These are phyloP conservation scores for Burhinus bistriatus DNA, from an alignment of 2,113 vertebrate genomes.

Conservation along the genomic window DNA sequence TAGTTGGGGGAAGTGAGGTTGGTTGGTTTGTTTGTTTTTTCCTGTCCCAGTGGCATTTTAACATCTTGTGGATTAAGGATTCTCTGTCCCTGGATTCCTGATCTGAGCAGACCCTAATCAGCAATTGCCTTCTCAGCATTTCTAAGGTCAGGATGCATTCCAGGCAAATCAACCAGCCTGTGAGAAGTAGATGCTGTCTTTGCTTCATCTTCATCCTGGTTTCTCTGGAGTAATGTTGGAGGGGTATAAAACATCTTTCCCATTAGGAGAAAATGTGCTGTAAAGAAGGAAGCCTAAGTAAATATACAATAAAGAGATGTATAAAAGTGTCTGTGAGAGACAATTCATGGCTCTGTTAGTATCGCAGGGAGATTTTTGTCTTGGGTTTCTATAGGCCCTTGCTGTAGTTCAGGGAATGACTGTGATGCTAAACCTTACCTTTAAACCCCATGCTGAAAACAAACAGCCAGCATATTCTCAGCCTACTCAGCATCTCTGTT, in stretches of 20 bases:
- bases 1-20: neutral
- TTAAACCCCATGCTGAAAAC: constrained; percentile 30
- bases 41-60: neutral
- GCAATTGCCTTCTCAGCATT: neutral
- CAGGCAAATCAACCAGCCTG: neutral
- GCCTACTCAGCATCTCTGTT: constrained; percentile 27
- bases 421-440: neutral
- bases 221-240: constrained; percentile 22
- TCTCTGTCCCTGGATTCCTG: neutral
- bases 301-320: constrained; percentile 37
- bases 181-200: neutral
- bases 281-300: constrained; percentile 44
- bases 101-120: neutral
- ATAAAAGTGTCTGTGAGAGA: constrained; percentile 31
- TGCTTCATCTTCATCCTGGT: neutral
- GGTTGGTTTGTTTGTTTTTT: neutral
- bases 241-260: constrained; percentile 11
- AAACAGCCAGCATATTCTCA: constrained; percentile 9
- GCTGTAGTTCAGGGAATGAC: constrained; percentile 32
- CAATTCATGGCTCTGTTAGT: constrained; percentile 30
- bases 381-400: neutral
- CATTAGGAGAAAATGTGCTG: neutral
- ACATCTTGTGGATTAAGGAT: neutral
- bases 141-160: neutral
- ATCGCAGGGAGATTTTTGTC: constrained; percentile 9